Evolutionary conservation across 2,888 invertebrate species (phyloP).

Genomic region (Leucophenga montana): DNA sequence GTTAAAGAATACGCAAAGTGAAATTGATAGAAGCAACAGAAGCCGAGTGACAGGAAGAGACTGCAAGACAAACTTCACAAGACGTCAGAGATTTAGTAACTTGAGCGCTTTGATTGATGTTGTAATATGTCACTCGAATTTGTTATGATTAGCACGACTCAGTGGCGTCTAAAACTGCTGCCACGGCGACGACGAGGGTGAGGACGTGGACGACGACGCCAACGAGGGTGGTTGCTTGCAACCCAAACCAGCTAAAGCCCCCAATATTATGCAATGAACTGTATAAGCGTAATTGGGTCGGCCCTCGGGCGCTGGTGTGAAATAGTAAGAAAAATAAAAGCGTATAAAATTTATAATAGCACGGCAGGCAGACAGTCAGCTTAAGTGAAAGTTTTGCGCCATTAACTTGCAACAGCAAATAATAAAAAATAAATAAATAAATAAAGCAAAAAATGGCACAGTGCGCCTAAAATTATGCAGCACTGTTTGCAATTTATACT

Average conservation of each 20-base stretch:
- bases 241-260: neutral
- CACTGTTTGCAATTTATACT: constrained; percentile 7
- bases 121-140: constrained; percentile 64
- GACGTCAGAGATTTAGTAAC: constrained; percentile 23
- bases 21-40: constrained; percentile 21
- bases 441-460: neutral
- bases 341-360: neutral
- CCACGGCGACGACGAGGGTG: neutral
- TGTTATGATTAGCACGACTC: constrained; percentile 51
- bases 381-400: constrained; percentile 12
- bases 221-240: neutral
- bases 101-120: constrained; percentile 54
- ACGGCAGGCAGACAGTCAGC: neutral
- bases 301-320: neutral
- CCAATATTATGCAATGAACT: neutral
- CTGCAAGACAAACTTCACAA: neutral
- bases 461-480: constrained; percentile 19
- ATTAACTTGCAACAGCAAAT: neutral
- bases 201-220: neutral
- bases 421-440: neutral
- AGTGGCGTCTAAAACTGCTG: neutral
- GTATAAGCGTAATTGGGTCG: constrained; percentile 11
- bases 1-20: constrained; percentile 53
- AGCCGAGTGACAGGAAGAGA: neutral
- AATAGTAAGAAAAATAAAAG: neutral